phyloP scores from a whole-genome alignment of 2,797 vertebrate genomes.

The Rhinogobio ventralis region DNA sequence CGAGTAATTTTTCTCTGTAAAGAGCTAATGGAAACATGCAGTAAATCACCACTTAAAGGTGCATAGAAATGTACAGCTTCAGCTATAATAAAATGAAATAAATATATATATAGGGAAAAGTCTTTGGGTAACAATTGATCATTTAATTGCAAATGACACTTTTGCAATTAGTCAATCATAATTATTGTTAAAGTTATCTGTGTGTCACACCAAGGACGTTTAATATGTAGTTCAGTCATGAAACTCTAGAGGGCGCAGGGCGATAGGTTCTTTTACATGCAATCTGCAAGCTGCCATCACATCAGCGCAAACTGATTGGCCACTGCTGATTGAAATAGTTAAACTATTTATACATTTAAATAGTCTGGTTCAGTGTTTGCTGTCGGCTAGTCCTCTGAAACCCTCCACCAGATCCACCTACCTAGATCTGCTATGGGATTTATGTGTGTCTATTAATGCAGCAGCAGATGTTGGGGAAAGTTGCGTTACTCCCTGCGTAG shows the following conservation, averaged over 20 bases:
- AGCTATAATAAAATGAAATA: background rate
- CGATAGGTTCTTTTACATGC: too few relatives aligned
- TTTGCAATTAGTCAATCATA: background rate
- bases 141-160: background rate
- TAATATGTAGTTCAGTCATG: background rate
- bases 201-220: background rate
- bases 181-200: background rate
- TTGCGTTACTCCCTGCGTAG: too few relatives aligned
- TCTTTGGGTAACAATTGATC: background rate
- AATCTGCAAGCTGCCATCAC: too few relatives aligned
- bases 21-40: constrained; percentile 12
- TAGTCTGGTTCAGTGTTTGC: background rate
- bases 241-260: background rate
- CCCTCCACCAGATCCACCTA: background rate
- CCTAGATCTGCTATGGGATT: background rate
- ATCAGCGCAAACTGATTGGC: background rate
- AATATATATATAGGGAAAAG: background rate
- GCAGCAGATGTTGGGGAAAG: background rate
- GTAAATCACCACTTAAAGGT: background rate
- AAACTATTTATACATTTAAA: too few relatives aligned
- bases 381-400: too few relatives aligned
- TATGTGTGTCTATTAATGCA: background rate
- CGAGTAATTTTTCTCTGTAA: constrained; percentile 42
- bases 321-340: too few relatives aligned
- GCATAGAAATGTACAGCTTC: background rate